These are phyloP conservation scores for Callaeas wilsoni DNA, from an alignment of 2,113 vertebrate genomes.

Conservation along the genomic window DNA sequence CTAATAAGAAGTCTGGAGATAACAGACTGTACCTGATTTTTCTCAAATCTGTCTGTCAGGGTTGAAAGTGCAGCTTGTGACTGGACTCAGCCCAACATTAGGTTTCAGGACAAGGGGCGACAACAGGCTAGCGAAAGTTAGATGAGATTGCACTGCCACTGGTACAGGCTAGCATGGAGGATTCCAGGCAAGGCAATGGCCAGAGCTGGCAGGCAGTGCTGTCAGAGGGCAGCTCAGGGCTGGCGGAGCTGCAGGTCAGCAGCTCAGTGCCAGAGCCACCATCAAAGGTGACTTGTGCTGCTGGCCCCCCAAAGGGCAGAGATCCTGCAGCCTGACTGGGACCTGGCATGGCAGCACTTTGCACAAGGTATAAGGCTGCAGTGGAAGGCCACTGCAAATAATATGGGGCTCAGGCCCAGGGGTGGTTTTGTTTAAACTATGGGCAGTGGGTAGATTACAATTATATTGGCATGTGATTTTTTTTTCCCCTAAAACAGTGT, in stretches of 20 bases:
- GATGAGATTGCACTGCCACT: not conserved
- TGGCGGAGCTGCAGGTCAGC: not conserved
- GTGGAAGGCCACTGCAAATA: not conserved
- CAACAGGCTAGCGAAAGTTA: not conserved
- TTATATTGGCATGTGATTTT: accelerated
- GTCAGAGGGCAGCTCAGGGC: not conserved
- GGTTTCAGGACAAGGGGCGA: accelerated
- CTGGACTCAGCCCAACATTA: not conserved
- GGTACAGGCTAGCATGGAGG: not conserved
- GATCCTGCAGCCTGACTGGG: not conserved
- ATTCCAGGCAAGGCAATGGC: not conserved
- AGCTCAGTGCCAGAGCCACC: not conserved
- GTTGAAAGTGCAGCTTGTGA: not conserved
- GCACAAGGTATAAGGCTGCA: not conserved
- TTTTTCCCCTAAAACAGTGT: not conserved
- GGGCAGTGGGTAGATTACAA: not conserved
- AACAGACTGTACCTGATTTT: not conserved
- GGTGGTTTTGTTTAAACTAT: not conserved
- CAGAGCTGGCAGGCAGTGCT: not conserved
- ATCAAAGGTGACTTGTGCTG: not conserved
- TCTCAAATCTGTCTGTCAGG: not conserved
- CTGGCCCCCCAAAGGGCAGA: accelerated
- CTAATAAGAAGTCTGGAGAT: not conserved
- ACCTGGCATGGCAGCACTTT: not conserved
- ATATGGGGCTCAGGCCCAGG: not conserved